Evolutionary conservation across 1,140 invertebrate genomes (phyloP).

Genomic region (Anagrus nilaparvatae): DNA sequence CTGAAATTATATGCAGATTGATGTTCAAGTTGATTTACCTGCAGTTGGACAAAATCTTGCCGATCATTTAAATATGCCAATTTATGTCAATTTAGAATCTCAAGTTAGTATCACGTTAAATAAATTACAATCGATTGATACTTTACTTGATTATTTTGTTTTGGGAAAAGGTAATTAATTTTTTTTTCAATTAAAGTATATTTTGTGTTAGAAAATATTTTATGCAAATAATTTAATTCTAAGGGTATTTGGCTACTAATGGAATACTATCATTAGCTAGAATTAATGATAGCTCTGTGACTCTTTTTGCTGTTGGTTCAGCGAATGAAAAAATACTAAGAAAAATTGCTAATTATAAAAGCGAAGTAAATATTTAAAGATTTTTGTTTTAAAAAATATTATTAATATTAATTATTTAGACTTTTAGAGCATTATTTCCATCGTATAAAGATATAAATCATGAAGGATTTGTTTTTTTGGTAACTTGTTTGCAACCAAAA

Average conservation of each 20-base stretch:
- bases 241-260: conserved; percentile 44
- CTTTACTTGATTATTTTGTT: conserved; percentile 51
- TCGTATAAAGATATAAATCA: conserved; percentile 47
- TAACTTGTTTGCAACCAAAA: conserved; percentile 53
- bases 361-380: conserved; percentile 37
- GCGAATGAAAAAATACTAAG: conserved; percentile 54
- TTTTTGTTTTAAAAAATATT: conserved; percentile 1
- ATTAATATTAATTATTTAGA: conserved; percentile 31
- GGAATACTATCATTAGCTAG: conserved; percentile 48
- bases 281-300: conserved; percentile 43
- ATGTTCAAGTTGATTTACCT: conserved; percentile 41
- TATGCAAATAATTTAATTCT: conserved; percentile 9
- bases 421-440: conserved; percentile 55
- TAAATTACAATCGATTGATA: conserved; percentile 47
- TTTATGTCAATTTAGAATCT: conserved; percentile 53
- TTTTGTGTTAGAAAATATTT: no score
- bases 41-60: conserved; percentile 56
- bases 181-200: no score
- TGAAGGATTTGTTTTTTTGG: conserved; percentile 59
- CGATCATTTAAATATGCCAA: conserved; percentile 61
- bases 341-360: conserved; percentile 55
- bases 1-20: conserved; percentile 42
- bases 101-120: conserved; percentile 52
- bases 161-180: conserved; percentile 44
- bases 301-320: conserved; percentile 56